Evolutionary conservation across 2,888 invertebrate genomes (phyloP).

Genomic region (Trichacis sp.): DNA sequence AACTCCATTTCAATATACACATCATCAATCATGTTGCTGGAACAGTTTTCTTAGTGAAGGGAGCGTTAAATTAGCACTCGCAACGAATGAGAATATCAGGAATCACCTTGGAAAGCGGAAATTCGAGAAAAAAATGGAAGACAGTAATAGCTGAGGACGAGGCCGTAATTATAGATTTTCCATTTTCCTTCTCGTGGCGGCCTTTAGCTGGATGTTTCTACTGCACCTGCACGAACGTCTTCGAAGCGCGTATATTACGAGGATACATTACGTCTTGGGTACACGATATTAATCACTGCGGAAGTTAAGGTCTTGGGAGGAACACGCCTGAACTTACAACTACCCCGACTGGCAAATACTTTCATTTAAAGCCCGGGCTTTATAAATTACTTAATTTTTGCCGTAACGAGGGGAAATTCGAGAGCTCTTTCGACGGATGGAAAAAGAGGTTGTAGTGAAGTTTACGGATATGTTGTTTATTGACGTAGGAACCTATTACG

Average conservation of each 20-base stretch:
- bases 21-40: no score
- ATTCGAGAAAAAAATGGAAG: slow-evolving; percentile 21
- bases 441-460: no score
- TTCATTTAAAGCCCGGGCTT: slow-evolving; percentile 20
- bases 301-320: slow-evolving; percentile 27
- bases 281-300: slow-evolving; percentile 45
- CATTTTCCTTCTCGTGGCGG: slow-evolving; percentile 45
- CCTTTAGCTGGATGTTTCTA: slow-evolving; percentile 32
- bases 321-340: slow-evolving; percentile 20
- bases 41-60: no score
- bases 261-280: slow-evolving; percentile 42
- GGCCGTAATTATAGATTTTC: slow-evolving; percentile 51
- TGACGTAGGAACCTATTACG: no score
- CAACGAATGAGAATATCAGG: background rate
- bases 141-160: slow-evolving; percentile 37
- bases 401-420: no score
- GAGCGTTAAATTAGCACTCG: background rate
- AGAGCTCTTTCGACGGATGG: no score
- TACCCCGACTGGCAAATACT: slow-evolving; percentile 12
- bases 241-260: slow-evolving; percentile 33
- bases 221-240: slow-evolving; percentile 39
- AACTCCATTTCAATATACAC: no score
- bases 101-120: slow-evolving; percentile 3
- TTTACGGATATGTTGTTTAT: no score
- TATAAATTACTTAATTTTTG: slow-evolving; percentile 20